These are phyloP conservation scores for Metacarcinus magister DNA, from an alignment of 2,888 invertebrate species.

Conservation along the genomic window DNA sequence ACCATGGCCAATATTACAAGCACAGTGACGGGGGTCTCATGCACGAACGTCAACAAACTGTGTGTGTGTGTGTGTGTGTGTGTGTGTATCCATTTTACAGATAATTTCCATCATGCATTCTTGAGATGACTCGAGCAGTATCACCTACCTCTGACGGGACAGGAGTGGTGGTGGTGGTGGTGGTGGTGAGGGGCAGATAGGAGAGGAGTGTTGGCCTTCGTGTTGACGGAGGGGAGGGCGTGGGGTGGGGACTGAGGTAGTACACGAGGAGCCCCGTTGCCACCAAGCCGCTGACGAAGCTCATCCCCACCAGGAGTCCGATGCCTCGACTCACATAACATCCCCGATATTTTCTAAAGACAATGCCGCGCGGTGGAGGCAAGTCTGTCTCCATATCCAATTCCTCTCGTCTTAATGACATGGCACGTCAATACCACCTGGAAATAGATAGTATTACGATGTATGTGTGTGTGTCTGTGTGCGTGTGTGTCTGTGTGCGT, in stretches of 20 bases:
- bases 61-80: background rate
- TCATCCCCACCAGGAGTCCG: slow-evolving; percentile 87
- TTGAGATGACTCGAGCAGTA: background rate
- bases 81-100: background rate
- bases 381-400: slow-evolving; percentile 87
- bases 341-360: slow-evolving; percentile 88
- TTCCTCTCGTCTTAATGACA: slow-evolving; percentile 84
- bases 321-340: slow-evolving; percentile 89
- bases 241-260: slow-evolving; percentile 87
- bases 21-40: background rate
- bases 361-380: slow-evolving; percentile 86
- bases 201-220: background rate
- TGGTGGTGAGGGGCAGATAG: background rate
- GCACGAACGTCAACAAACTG: background rate
- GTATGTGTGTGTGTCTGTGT: background rate
- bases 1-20: background rate
- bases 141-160: background rate
- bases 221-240: background rate
- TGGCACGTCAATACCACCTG: background rate
- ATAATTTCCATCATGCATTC: background rate
- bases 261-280: slow-evolving; percentile 91
- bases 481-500: slow-evolving; percentile 12
- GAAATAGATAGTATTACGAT: background rate
- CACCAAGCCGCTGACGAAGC: slow-evolving; percentile 89
- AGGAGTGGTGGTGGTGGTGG: background rate